Evolutionary conservation across 2,113 vertebrate species (phyloP).

Genomic region (Mustela nigripes): DNA sequence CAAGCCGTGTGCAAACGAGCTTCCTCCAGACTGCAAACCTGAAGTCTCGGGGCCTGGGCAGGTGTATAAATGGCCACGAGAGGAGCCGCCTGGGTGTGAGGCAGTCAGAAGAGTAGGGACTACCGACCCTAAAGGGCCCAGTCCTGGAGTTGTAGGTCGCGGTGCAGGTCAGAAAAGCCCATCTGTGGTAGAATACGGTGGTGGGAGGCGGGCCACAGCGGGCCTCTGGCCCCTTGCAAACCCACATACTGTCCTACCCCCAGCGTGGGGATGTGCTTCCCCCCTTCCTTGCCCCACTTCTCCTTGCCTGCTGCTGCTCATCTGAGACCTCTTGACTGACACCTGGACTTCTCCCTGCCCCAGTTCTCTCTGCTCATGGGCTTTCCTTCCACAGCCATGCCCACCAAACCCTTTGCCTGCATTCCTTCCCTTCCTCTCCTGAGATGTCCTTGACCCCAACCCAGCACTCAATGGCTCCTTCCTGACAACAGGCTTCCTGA

Average conservation of each 20-base stretch:
- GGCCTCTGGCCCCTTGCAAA: rapidly evolving
- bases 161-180: not conserved
- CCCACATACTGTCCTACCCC: not conserved
- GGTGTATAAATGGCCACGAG: not conserved
- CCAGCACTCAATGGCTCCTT: not conserved
- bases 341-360: not conserved
- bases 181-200: not conserved
- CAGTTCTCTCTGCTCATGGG: not conserved
- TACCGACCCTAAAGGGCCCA: rapidly evolving
- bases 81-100: not conserved
- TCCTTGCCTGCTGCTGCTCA: not conserved
- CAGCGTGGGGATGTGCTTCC: rapidly evolving
- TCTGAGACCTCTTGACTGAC: not conserved
- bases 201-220: not conserved
- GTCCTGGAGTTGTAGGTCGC: not conserved
- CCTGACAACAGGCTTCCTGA: not conserved
- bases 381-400: rapidly evolving
- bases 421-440: too few species aligned
- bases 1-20: not conserved
- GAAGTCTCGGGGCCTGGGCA: not conserved
- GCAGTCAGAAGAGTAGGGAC: not conserved
- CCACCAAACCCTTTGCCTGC: rapidly evolving
- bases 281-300: rapidly evolving
- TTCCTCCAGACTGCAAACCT: not conserved
- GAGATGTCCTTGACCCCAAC: not conserved